Conservation (phyloP, 2,888 invertebrate species). For the Elysia crispata region DNA sequence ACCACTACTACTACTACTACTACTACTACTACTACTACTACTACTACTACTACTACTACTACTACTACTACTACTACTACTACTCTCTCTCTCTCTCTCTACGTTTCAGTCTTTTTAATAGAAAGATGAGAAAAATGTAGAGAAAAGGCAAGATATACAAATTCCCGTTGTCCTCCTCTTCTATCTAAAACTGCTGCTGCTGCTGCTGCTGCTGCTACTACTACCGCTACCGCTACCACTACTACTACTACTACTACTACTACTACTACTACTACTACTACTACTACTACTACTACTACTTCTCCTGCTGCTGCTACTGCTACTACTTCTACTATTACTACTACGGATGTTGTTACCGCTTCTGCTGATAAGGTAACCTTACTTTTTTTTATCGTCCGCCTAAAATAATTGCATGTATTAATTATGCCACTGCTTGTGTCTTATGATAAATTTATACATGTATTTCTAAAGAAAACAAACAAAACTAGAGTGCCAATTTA, state of each 20-base stretch:
- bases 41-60: constrained; percentile 18
- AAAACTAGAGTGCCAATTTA: too few species aligned
- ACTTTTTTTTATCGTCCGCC: too few species aligned
- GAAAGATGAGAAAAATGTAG: constrained; percentile 28
- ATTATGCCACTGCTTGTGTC: too few species aligned
- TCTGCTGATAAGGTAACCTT: too few species aligned
- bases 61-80: constrained; percentile 32
- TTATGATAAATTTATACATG: too few species aligned
- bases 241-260: constrained; percentile 15
- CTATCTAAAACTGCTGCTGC: too few species aligned
- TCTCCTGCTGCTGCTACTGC: constrained; percentile 3
- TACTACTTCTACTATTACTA: too few species aligned
- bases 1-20: constrained; percentile 5
- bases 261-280: constrained; percentile 30
- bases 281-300: constrained; percentile 35
- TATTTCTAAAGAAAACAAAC: too few species aligned
- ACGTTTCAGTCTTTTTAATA: constrained; percentile 15
- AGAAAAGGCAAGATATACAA: background rate
- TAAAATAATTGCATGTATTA: too few species aligned
- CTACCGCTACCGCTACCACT: constrained; percentile 1
- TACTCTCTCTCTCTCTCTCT: too few species aligned
- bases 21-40: constrained; percentile 27
- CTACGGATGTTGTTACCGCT: too few species aligned
- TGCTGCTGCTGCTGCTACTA: constrained; percentile 14
- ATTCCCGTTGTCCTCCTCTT: constrained; percentile 16